phyloP scores from a whole-genome alignment of 2,888 invertebrate genomes.

The Seira ritae region DNA sequence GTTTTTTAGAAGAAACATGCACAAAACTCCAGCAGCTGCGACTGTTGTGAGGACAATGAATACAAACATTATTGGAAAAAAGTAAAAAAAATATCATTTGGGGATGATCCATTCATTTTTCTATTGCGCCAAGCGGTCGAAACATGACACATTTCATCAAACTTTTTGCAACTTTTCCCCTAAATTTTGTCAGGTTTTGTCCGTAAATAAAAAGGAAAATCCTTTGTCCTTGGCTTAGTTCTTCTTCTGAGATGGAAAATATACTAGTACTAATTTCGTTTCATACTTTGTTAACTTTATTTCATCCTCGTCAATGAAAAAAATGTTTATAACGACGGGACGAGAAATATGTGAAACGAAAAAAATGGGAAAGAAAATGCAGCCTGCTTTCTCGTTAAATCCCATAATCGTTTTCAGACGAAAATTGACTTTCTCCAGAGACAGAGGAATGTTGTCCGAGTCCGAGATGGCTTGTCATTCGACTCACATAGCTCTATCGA shows the following conservation, averaged over 20 bases:
- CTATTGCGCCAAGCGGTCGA: not conserved
- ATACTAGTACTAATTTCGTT: not conserved
- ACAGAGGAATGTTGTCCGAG: not conserved
- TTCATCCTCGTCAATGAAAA: too few relatives aligned
- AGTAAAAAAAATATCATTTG: slow-evolving; percentile 45
- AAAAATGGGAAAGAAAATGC: not conserved
- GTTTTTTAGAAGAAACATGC: slow-evolving; percentile 74
- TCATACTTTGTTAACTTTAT: not conserved
- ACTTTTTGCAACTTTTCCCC: not conserved
- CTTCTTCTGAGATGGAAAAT: too few relatives aligned
- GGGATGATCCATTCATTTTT: not conserved
- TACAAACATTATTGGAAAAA: slow-evolving; percentile 83
- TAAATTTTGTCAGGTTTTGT: not conserved
- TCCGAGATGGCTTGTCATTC: not conserved
- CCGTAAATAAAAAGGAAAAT: not conserved
- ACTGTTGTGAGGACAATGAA: slow-evolving; percentile 85
- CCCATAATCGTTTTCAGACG: not conserved
- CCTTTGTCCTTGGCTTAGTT: not conserved
- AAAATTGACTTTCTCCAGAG: not conserved
- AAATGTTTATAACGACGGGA: too few relatives aligned
- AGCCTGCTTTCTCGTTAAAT: not conserved
- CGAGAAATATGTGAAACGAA: too few relatives aligned
- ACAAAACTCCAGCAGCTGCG: slow-evolving; percentile 82
- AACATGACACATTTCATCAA: not conserved
- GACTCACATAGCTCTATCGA: not conserved